Evolutionary conservation across 2,888 invertebrate species (phyloP).

Genomic region (Epinotia demarniana): DNA sequence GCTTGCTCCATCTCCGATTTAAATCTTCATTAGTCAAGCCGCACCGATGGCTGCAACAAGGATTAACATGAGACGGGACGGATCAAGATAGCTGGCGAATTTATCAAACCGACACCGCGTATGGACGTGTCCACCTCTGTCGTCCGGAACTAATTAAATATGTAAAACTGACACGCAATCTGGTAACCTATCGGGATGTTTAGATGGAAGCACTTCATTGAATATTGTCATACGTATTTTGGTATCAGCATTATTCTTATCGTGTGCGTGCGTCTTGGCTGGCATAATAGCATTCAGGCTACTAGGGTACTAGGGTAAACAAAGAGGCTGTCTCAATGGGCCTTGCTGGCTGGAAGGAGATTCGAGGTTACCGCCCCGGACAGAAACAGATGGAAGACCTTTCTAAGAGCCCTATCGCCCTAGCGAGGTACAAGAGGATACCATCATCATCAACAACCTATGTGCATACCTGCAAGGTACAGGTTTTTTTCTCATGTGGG

Average conservation of each 20-base stretch:
- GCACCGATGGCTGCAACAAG: slow-evolving; percentile 90
- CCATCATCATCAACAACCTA: no score
- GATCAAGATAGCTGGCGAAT: slow-evolving; percentile 68
- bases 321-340: no score
- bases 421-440: no score
- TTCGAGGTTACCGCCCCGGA: no score
- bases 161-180: slow-evolving; percentile 14
- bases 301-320: neutral
- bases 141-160: slow-evolving; percentile 48
- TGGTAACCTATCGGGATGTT: slow-evolving; percentile 3
- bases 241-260: slow-evolving; percentile 60
- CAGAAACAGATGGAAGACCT: no score
- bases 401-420: no score
- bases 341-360: no score
- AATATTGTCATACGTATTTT: no score
- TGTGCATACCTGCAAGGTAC: no score
- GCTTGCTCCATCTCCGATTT: slow-evolving; percentile 93
- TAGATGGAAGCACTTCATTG: neutral
- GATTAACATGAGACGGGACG: slow-evolving; percentile 53
- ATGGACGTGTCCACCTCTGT: slow-evolving; percentile 64
- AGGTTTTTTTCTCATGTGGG: no score
- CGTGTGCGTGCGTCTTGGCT: slow-evolving; percentile 73
- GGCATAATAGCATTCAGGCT: slow-evolving; percentile 70
- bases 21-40: slow-evolving; percentile 93
- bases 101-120: slow-evolving; percentile 60